Base-by-base conservation (phyloP, 2,797 vertebrate genomes). In the Macropus fuliginosus region DNA sequence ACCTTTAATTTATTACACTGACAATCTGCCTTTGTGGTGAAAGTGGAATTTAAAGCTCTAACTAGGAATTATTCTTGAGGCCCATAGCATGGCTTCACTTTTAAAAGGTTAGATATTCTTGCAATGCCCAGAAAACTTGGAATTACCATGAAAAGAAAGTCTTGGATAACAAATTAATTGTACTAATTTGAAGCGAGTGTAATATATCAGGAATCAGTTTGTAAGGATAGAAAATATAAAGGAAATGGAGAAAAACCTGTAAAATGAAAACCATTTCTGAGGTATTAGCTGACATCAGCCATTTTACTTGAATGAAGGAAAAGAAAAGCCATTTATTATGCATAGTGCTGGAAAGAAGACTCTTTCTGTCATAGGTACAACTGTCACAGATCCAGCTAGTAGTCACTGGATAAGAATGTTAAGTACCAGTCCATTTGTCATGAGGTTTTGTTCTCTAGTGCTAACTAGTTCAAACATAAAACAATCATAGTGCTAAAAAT, bases 1-100 rank as follows among this genome's bases (percentile, higher is more conserved):
- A 93, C 95, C 91, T 98, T 98, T 98, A 98, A 99, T 98, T 98
- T 98, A 98, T 98, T 98, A 97, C 94, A 96, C 92, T 96, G 97
- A 98, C 97, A 98, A 97, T 98, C 96, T 96, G 93, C 98, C 98
- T 98, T 97, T 97, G 93, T 93, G 91, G 92, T 97, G 92, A 98
- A 98, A 98, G 95, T 93, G 97, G 97, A 95, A 98, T 97, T 98
- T 98, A 98, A 97, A 96, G n/a, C 54, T 93, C 96, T 8, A 0
- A 95, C 91, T 94, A 96, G 98, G 92, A 97, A 98, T 98, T 94
- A 95, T 24, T 54, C 97, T 97, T 97, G 55, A 74, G 81, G 95
- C 92, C 92, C 95, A 95, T 74, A 96, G 9, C 11, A 95, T 55
- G 93, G 55, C 31, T 29, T 94, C 4, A 96, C 97, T 98, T 98